phyloP scores from a whole-genome alignment of 2,113 vertebrate species.

The Cephalopterus ornatus region DNA sequence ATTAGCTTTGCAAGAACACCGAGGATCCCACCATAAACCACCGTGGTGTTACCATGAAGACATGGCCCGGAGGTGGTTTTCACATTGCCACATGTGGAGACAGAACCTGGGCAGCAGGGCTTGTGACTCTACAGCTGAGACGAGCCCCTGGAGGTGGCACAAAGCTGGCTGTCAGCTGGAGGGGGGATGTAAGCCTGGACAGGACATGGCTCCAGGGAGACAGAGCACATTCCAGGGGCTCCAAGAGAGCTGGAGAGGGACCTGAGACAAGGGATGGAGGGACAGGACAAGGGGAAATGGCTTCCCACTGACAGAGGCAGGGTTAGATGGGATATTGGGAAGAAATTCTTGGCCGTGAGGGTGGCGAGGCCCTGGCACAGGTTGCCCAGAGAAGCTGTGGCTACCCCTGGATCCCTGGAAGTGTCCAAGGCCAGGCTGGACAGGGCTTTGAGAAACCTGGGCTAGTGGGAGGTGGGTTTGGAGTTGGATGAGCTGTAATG shows the following conservation, averaged over 20 bases:
- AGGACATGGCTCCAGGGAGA: background rate
- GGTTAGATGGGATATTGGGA: background rate
- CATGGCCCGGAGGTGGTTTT: background rate
- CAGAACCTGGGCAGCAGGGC: background rate
- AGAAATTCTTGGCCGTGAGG: background rate
- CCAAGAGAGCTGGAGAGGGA: background rate
- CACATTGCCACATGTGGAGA: background rate
- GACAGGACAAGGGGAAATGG: background rate
- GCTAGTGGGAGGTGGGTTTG: fast-evolving
- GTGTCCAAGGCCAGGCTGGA: background rate
- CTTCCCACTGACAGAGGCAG: background rate
- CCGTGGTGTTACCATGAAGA: background rate
- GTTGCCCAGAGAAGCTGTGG: background rate
- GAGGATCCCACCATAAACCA: background rate
- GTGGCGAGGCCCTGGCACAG: background rate
- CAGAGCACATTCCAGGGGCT: background rate
- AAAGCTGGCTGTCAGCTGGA: background rate
- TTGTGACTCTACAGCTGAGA: background rate
- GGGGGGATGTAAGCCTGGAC: background rate
- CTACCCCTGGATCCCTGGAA: background rate
- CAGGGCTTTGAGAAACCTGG: background rate
- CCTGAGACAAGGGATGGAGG: background rate
- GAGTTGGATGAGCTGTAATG: background rate
- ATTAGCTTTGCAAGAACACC: background rate
- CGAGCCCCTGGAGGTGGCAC: background rate